These are phyloP conservation scores for Zosterops pallidus DNA, from an alignment of 2,113 vertebrate genomes.

Conservation along the genomic window DNA sequence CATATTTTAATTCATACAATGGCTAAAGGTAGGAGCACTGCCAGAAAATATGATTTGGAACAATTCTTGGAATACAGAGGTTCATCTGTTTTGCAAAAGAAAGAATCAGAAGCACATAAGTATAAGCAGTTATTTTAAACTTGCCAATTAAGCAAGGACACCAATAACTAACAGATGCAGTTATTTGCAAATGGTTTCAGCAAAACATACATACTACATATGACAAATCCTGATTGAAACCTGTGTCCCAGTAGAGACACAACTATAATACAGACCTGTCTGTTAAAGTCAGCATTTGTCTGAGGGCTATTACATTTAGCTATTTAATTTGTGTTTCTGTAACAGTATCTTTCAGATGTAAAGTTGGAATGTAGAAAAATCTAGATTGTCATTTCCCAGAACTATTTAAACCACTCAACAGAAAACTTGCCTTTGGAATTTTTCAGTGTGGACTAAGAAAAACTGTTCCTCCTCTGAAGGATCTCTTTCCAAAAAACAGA, in stretches of 20 bases:
- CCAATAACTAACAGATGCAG: conserved; percentile 77
- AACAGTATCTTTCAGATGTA: not conserved
- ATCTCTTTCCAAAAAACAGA: not conserved
- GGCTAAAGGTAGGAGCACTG: conserved; percentile 67
- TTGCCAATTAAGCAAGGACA: conserved; percentile 71
- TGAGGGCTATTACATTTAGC: not conserved
- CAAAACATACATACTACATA: conserved; percentile 38
- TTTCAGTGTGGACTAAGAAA: not conserved
- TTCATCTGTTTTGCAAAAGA: conserved; percentile 77
- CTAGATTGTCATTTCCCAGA: not conserved
- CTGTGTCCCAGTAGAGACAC: not conserved
- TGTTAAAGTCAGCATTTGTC: not conserved
- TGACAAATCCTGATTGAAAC: not conserved
- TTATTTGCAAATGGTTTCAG: conserved; percentile 65
- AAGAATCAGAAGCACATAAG: conserved; percentile 72
- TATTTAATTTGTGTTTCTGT: not conserved
- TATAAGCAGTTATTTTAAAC: conserved; percentile 77
- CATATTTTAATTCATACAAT: conserved; percentile 73
- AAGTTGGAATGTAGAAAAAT: not conserved
- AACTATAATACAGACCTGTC: not conserved
- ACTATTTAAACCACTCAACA: not conserved
- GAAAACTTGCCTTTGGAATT: not conserved
- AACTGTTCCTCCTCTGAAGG: not conserved
- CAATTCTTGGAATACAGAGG: conserved; percentile 68
- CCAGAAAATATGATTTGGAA: conserved; percentile 75